phyloP scores from a whole-genome alignment of 2,888 invertebrate species.

The Hydropsyche betteni region DNA sequence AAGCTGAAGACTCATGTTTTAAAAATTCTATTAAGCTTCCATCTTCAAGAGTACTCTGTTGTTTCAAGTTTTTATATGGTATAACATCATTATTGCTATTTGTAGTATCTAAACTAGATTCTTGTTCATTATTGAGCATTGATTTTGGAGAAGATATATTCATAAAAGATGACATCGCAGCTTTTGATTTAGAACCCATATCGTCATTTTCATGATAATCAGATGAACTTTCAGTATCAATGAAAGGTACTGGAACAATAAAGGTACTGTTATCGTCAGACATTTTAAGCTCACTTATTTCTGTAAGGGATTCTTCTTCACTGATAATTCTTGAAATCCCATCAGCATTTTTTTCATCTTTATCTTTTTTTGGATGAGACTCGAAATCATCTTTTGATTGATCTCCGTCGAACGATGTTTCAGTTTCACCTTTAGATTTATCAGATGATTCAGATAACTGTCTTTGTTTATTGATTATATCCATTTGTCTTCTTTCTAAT shows the following conservation, averaged over 20 bases:
- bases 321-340: slow-evolving; percentile 64
- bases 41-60: slow-evolving; percentile 70
- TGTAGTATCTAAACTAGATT: slow-evolving; percentile 48
- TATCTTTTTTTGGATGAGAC: slow-evolving; percentile 55
- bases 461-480: slow-evolving; percentile 68
- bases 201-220: slow-evolving; percentile 57
- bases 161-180: not conserved
- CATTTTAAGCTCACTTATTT: slow-evolving; percentile 70
- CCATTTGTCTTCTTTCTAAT: slow-evolving; percentile 69
- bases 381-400: slow-evolving; percentile 57
- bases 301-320: slow-evolving; percentile 75
- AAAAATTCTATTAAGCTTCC: slow-evolving; percentile 66
- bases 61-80: slow-evolving; percentile 58
- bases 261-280: slow-evolving; percentile 64
- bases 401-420: slow-evolving; percentile 56
- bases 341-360: slow-evolving; percentile 55
- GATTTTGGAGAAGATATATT: not conserved
- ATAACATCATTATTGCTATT: slow-evolving; percentile 45
- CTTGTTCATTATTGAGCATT: slow-evolving; percentile 34
- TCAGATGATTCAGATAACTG: slow-evolving; percentile 59
- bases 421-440: slow-evolving; percentile 55
- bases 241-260: slow-evolving; percentile 64
- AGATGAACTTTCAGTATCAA: slow-evolving; percentile 66
- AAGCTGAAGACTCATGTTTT: slow-evolving; percentile 60
- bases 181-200: slow-evolving; percentile 30